Evolutionary conservation across 2,797 vertebrate species (phyloP).

Genomic region (Sebastes wilsoni): DNA sequence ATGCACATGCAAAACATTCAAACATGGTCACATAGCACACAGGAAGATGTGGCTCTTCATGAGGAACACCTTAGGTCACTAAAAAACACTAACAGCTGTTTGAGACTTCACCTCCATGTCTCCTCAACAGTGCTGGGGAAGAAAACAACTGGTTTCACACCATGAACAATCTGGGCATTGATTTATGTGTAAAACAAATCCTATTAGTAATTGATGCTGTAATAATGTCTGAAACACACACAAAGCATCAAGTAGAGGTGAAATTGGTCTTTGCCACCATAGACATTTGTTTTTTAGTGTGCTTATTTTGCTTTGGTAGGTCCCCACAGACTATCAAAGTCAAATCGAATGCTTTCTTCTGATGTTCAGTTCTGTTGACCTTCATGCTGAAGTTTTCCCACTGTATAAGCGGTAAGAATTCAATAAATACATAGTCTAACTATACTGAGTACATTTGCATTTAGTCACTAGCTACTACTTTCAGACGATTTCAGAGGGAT

Average conservation of each 20-base stretch:
- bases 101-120: slow-evolving; percentile 7
- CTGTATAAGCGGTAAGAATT: neutral
- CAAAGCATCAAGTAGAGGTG: neutral
- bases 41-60: slow-evolving; percentile 9
- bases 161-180: neutral
- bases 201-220: neutral
- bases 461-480: neutral
- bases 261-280: neutral
- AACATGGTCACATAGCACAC: neutral
- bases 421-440: neutral
- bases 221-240: neutral
- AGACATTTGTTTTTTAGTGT: neutral
- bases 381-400: neutral
- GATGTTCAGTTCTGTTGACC: neutral
- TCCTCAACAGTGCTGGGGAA: neutral
- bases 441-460: neutral
- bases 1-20: slow-evolving; percentile 8
- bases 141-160: slow-evolving; percentile 15
- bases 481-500: neutral
- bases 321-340: neutral
- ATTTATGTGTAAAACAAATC: slow-evolving; percentile 2
- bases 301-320: neutral
- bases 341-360: neutral
- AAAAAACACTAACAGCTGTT: slow-evolving; percentile 50
- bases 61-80: neutral